phyloP scores from a whole-genome alignment of 1,140 invertebrate genomes.

The Lycorma delicatula region DNA sequence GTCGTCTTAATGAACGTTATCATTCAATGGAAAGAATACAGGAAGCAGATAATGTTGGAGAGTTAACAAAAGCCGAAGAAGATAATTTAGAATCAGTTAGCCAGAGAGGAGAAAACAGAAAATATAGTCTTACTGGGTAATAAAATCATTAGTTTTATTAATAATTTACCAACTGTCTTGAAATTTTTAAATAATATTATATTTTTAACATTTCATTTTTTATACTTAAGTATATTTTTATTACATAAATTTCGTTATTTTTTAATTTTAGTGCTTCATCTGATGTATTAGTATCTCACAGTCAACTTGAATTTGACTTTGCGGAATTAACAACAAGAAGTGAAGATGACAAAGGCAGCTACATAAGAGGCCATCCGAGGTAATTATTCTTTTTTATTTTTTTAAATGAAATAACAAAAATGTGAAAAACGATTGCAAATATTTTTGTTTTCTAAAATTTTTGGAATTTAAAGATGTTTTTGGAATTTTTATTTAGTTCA shows the following conservation, averaged over 20 bases:
- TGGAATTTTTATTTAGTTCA: no score
- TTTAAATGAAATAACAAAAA: not conserved
- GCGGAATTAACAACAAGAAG: conserved; percentile 54
- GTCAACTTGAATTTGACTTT: conserved; percentile 53
- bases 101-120: conserved; percentile 34
- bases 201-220: no score
- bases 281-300: conserved; percentile 27
- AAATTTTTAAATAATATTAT: no score
- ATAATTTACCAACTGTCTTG: no score
- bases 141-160: no score
- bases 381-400: no score
- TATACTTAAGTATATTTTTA: no score
- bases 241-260: no score
- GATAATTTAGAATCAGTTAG: conserved; percentile 42
- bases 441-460: no score
- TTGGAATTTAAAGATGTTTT: no score
- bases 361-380: conserved; percentile 49
- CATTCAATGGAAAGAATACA: conserved; percentile 66
- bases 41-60: conserved; percentile 22
- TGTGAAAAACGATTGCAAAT: no score
- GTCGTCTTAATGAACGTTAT: conserved; percentile 77
- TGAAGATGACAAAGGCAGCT: conserved; percentile 52
- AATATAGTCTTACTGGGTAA: conserved; percentile 32
- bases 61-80: conserved; percentile 40
- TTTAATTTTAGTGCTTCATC: conserved; percentile 29